phyloP scores from a whole-genome alignment of 2,888 invertebrate species.

The Pardosa pseudoannulata region DNA sequence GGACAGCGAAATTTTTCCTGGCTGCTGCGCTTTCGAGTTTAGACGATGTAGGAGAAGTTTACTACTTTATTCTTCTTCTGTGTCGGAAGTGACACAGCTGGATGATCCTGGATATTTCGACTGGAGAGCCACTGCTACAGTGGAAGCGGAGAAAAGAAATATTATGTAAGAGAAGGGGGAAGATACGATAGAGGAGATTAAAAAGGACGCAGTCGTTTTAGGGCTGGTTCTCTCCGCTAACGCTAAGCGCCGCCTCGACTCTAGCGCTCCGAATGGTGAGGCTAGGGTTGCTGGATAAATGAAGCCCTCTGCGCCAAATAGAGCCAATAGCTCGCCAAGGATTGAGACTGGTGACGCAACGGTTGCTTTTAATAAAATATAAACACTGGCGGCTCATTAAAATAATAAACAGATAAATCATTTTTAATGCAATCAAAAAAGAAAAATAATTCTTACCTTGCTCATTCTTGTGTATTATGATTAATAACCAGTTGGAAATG shows the following conservation, averaged over 20 bases:
- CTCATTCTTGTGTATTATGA: too few relatives aligned
- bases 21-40: neutral
- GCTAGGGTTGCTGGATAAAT: slow-evolving; percentile 6
- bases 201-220: neutral
- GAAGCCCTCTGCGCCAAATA: neutral
- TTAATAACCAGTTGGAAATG: too few relatives aligned
- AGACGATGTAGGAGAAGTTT: too few relatives aligned
- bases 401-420: too few relatives aligned
- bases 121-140: neutral
- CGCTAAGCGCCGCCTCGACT: neutral
- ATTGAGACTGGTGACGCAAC: neutral
- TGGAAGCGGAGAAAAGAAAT: neutral
- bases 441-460: too few relatives aligned
- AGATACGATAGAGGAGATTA: neutral
- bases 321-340: neutral
- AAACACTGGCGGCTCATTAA: too few relatives aligned
- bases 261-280: neutral
- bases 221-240: neutral
- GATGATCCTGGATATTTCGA: too few relatives aligned
- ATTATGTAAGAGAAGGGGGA: neutral
- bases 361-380: neutral
- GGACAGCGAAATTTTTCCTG: neutral
- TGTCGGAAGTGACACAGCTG: too few relatives aligned
- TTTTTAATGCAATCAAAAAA: too few relatives aligned
- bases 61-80: too few relatives aligned